Evolutionary conservation across 2,888 invertebrate genomes (phyloP), one percentile per base, ranked within the genome.

Genomic region (Phaedon cochleariae): DNA sequence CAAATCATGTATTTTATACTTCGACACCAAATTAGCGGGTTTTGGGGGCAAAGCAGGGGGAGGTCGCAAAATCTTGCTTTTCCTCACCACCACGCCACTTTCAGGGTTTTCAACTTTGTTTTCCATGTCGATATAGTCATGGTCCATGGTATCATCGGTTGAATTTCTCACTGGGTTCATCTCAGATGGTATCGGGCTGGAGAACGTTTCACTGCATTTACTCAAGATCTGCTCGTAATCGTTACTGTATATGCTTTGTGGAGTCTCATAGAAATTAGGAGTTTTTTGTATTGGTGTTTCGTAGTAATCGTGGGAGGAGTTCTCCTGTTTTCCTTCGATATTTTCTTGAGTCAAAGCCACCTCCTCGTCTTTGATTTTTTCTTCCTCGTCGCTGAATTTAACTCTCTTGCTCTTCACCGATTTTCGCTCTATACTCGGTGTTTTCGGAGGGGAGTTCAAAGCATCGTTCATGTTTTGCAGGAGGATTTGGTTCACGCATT

Each of bases 401-500:
- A 84, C 84, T 58, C 79, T 74, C 73, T 84, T 83, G 64, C 76
- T 80, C 63, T 77, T 81, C 15, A 64, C 55, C 1, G 70, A 64
- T 70, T 82, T 82, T 26, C 82, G 70, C 62, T 83, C 83, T 17
- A 80, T 70, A 20, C 78, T 81, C 5, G 84, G 84, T 5, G 82
- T 82, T 77, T 84, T 84, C 1, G 84, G 84, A 9, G 84, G 84
- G 0, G 84, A 83, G 69, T 76, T 79, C 45, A 80, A 72, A 0
- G 77, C 62, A 65, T 87, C 87, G 65, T 87, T 87, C 75, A 87
- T 87, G 79, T 94, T 93, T 74, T 93, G 91, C 29, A 94, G 83
- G 41, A 94, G 84, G 74, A 94, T 94, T 83, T 92, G 94, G 84
- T 94, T 94, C 71, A 94, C 93, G 78, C 94, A 94, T 82, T 94